A percentile compares a stretch with the other conserved stretches of the same genome.
phyloP scores from a whole-genome alignment of 2,888 invertebrate species.

The Drosophila macrothrix region DNA sequence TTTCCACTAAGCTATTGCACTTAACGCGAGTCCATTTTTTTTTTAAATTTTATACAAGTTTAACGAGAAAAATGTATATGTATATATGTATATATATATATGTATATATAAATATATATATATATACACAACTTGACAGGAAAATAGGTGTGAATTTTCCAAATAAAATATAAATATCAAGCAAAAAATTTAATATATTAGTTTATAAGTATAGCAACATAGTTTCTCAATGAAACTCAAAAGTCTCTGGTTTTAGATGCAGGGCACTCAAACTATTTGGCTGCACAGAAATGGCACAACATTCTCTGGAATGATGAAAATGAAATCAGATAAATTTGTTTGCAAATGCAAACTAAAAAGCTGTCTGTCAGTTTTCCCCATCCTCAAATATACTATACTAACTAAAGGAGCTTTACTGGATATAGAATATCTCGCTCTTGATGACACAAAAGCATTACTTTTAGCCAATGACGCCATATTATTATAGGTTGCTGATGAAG shows the following conservation, averaged over 20 bases:
- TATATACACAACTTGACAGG: background rate
- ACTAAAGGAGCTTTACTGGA: background rate
- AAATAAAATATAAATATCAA: background rate
- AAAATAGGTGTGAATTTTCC: background rate
- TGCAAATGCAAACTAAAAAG: background rate
- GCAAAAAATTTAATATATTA: background rate
- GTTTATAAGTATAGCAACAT: background rate
- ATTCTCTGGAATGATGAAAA: background rate
- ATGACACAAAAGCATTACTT: background rate
- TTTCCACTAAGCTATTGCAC: constrained; percentile 9
- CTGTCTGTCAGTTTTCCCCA: background rate
- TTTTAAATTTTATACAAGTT: constrained; percentile 29
- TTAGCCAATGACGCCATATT: background rate
- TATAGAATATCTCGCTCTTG: background rate
- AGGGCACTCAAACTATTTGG: too few relatives aligned
- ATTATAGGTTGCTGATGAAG: background rate
- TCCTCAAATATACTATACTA: too few relatives aligned
- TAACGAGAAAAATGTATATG: constrained; percentile 24
- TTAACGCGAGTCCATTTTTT: constrained; percentile 48
- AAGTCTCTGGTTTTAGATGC: background rate
- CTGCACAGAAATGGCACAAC: background rate
- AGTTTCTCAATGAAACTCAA: background rate
- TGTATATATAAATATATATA: background rate
- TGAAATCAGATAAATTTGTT: background rate
- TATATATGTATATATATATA: background rate